Evolutionary conservation across 2,797 vertebrate species (phyloP).

Genomic region (Poecilia gillii): DNA sequence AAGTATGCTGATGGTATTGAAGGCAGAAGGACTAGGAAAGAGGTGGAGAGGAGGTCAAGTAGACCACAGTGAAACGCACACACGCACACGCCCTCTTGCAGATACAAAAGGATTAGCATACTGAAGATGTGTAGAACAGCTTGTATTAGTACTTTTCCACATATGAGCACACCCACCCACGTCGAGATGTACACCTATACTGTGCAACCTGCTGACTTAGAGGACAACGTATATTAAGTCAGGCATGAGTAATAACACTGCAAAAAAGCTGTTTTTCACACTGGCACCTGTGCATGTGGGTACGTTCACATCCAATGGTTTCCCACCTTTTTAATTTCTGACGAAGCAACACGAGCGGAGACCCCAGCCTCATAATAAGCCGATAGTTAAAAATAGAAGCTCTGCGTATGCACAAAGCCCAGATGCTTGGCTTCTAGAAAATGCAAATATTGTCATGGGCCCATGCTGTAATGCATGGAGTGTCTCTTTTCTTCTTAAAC

Average conservation of each 20-base stretch:
- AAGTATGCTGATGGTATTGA: constrained; percentile 66
- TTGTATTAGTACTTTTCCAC: constrained; percentile 5
- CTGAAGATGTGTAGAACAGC: constrained; percentile 16
- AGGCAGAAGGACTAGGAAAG: constrained; percentile 52
- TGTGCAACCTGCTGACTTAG: constrained; percentile 59
- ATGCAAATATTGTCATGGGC: constrained; percentile 58
- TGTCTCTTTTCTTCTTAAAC: constrained; percentile 35
- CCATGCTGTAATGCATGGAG: constrained; percentile 29
- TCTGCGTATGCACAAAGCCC: constrained; percentile 67
- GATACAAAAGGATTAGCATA: constrained; percentile 2
- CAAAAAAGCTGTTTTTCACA: constrained; percentile 24
- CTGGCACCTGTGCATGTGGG: constrained; percentile 9
- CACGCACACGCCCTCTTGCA: constrained; percentile 5
- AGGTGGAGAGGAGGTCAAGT: constrained; percentile 71
- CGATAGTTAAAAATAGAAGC: constrained; percentile 72
- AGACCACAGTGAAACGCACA: constrained; percentile 47
- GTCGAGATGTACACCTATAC: constrained; percentile 26
- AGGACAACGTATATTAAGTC: constrained; percentile 62
- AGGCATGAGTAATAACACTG: constrained; percentile 62
- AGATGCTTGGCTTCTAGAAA: constrained; percentile 65
- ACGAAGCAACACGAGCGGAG: constrained; percentile 57
- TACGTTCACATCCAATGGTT: constrained; percentile 23
- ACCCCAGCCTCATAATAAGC: constrained; percentile 67
- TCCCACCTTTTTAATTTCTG: constrained; percentile 60
- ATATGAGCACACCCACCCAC: constrained; percentile 5